These are phyloP conservation scores for Chrysomela aeneicollis DNA, from an alignment of 2,888 invertebrate genomes.

Conservation along the genomic window DNA sequence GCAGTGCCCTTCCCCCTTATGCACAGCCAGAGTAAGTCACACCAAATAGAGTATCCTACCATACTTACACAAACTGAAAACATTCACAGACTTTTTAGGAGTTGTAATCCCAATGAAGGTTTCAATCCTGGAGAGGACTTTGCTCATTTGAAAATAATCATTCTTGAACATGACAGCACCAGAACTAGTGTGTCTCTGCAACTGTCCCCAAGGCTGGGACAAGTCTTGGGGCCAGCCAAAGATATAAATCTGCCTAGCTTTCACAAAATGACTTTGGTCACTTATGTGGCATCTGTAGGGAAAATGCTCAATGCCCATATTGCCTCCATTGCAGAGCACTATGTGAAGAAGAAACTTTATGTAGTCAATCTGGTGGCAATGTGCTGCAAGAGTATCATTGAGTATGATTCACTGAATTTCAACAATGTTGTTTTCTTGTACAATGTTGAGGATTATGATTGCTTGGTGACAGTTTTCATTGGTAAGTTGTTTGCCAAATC, in stretches of 20 bases:
- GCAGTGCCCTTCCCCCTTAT: slow-evolving; percentile 68
- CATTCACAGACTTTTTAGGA: slow-evolving; percentile 31
- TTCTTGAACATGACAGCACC: slow-evolving; percentile 56
- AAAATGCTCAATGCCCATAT: slow-evolving; percentile 66
- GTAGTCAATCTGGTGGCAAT: slow-evolving; percentile 59
- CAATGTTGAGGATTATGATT: slow-evolving; percentile 68
- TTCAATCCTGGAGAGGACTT: slow-evolving; percentile 49
- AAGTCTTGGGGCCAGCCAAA: slow-evolving; percentile 60
- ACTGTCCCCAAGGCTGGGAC: slow-evolving; percentile 64
- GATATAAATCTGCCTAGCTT: slow-evolving; percentile 62
- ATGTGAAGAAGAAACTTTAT: slow-evolving; percentile 62
- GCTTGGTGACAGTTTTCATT: slow-evolving; percentile 67
- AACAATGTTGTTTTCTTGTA: slow-evolving; percentile 67
- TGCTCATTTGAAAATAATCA: slow-evolving; percentile 50
- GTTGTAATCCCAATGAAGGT: slow-evolving; percentile 12
- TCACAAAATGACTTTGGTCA: slow-evolving; percentile 60
- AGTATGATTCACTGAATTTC: slow-evolving; percentile 63
- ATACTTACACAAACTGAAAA: too few relatives aligned
- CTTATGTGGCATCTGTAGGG: slow-evolving; percentile 68
- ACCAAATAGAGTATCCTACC: too few relatives aligned
- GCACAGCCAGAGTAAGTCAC: slow-evolving; percentile 49
- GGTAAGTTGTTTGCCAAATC: slow-evolving; percentile 55
- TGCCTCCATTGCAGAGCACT: slow-evolving; percentile 50
- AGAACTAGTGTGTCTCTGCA: slow-evolving; percentile 60
- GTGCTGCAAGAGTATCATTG: slow-evolving; percentile 61